A percentile compares a stretch with the other conserved stretches of the same genome.
Evolutionary conservation across 2,888 invertebrate species (phyloP).

Genomic region (Cheilosia impressa): DNA sequence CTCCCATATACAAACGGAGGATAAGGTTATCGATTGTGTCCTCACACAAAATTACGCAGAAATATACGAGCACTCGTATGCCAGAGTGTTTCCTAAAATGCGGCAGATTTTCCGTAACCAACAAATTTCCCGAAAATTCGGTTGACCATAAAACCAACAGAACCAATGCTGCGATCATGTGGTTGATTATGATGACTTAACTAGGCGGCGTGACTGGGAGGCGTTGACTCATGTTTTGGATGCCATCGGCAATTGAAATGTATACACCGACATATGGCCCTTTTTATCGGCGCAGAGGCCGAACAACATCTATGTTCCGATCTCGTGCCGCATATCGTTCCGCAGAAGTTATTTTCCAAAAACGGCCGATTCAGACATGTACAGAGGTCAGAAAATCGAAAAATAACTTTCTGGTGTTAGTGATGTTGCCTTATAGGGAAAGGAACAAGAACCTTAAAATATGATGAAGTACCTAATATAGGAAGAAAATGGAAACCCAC

Average conservation of each 20-base stretch:
- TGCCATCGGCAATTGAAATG: constrained; percentile 74
- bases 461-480: constrained; percentile 50
- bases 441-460: constrained; percentile 23
- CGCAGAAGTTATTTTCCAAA: constrained; percentile 64
- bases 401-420: constrained; percentile 37
- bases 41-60: constrained; percentile 24
- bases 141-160: constrained; percentile 62
- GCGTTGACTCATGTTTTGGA: constrained; percentile 69
- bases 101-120: constrained; percentile 57
- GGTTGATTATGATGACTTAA: constrained; percentile 73
- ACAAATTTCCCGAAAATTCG: constrained; percentile 48
- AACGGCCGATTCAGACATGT: constrained; percentile 37
- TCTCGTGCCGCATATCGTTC: constrained; percentile 74
- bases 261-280: constrained; percentile 71
- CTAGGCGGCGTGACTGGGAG: constrained; percentile 73
- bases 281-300: constrained; percentile 24
- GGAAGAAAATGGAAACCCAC: constrained; percentile 42
- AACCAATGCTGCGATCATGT: constrained; percentile 61
- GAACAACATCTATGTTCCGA: constrained; percentile 65
- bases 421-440: constrained; percentile 17
- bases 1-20: constrained; percentile 6
- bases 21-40: constrained; percentile 42
- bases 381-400: constrained; percentile 60
- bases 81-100: constrained; percentile 36
- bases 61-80: not conserved